A percentile compares a stretch with the other conserved stretches of the same genome.
phyloP scores from a whole-genome alignment of 2,888 invertebrate species.

The Tipula helvola region DNA sequence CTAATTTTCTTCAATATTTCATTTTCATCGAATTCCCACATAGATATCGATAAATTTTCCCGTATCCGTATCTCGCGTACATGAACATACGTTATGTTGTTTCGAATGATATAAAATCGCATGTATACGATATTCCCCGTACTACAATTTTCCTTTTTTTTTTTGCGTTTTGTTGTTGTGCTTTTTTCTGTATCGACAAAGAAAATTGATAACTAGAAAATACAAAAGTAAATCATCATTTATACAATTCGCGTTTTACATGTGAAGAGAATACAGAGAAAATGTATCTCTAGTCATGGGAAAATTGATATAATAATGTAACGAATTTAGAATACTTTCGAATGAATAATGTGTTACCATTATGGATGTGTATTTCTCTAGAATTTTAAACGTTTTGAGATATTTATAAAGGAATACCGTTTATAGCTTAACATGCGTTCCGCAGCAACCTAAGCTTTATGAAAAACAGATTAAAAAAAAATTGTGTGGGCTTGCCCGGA shows the following conservation, averaged over 20 bases:
- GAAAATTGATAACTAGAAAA: background rate
- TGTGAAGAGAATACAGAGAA: background rate
- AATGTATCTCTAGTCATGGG: background rate
- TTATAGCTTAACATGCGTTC: background rate
- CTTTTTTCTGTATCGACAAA: background rate
- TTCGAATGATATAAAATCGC: background rate
- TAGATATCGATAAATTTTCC: background rate
- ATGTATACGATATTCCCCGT: background rate
- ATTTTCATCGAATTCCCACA: background rate
- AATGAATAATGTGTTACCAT: background rate
- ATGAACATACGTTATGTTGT: background rate
- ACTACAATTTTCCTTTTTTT: background rate
- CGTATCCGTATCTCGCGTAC: background rate
- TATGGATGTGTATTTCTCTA: background rate
- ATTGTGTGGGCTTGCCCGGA: too few species aligned
- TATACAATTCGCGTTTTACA: background rate
- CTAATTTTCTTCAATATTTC: background rate
- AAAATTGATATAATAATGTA: background rate
- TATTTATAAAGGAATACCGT: background rate
- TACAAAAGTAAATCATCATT: constrained; percentile 4
- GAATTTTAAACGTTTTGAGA: background rate
- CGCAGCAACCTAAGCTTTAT: too few species aligned
- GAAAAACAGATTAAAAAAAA: too few species aligned
- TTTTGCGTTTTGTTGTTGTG: background rate
- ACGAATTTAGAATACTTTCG: background rate